A percentile compares a stretch with the other conserved stretches of the same genome.
These are phyloP conservation scores for Paramormyrops kingsleyae DNA, from an alignment of 2,113 vertebrate species.

Conservation along the genomic window DNA sequence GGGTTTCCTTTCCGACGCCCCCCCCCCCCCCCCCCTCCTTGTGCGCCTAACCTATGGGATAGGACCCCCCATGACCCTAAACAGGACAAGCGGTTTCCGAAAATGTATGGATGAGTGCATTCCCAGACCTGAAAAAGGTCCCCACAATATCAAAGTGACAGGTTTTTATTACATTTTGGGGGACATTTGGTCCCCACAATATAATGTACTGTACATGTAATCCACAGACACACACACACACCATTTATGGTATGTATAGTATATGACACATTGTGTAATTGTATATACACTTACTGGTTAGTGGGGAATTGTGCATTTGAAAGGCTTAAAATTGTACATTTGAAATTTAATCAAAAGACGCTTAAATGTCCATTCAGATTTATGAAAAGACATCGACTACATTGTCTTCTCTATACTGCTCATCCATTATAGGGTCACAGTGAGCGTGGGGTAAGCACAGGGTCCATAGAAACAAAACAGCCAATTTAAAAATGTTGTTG, in stretches of 20 bases:
- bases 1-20: too few relatives aligned
- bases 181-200: too few relatives aligned
- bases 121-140: too few relatives aligned
- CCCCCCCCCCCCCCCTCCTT: too few relatives aligned
- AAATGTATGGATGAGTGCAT: too few relatives aligned
- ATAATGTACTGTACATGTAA: too few relatives aligned
- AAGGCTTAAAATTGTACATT: not conserved
- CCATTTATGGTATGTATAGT: not conserved
- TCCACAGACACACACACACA: not conserved
- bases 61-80: too few relatives aligned
- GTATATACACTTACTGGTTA: not conserved
- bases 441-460: not conserved
- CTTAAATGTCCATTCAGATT: not conserved
- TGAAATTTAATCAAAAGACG: not conserved
- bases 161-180: too few relatives aligned
- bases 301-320: not conserved
- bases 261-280: not conserved
- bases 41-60: too few relatives aligned
- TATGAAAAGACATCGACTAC: not conserved
- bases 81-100: too few relatives aligned
- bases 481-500: not conserved
- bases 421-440: not conserved
- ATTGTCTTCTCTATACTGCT: not conserved
- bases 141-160: too few relatives aligned
- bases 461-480: not conserved